Evolutionary conservation across 2,888 invertebrate genomes (phyloP).

Genomic region (Ramazzottius varieornatus): DNA sequence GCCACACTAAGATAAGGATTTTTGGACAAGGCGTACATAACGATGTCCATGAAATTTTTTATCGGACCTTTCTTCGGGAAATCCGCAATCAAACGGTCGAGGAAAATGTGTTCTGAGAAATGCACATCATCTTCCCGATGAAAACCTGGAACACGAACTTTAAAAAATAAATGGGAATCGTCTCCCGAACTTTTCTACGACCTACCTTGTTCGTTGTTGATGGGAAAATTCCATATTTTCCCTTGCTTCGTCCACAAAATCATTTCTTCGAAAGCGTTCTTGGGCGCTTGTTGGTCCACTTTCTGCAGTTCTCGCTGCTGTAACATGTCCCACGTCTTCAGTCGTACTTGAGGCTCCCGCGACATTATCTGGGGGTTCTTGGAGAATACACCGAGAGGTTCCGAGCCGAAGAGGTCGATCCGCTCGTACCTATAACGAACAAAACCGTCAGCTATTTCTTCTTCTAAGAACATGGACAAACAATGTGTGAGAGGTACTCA

Average conservation of each 20-base stretch:
- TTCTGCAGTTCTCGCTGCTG: conserved; percentile 38
- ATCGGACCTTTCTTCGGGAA: conserved; percentile 71
- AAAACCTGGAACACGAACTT: conserved; percentile 18
- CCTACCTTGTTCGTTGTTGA: conserved; percentile 78
- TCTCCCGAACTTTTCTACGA: background rate
- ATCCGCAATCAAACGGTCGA: conserved; percentile 58
- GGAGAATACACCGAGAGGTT: conserved; percentile 39
- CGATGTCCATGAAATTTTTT: conserved; percentile 87
- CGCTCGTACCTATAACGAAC: conserved; percentile 4
- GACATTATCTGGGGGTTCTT: background rate
- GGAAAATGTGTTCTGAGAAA: conserved; percentile 78
- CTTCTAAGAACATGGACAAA: too few species aligned
- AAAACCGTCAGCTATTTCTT: too few species aligned
- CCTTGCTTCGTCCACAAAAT: conserved; percentile 74
- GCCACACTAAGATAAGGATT: conserved; percentile 64
- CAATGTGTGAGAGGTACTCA: too few species aligned
- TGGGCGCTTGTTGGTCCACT: conserved; percentile 41
- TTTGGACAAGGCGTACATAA: conserved; percentile 69
- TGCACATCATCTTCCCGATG: conserved; percentile 33
- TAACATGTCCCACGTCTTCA: conserved; percentile 41
- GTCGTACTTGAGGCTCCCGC: conserved; percentile 8
- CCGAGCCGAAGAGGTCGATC: conserved; percentile 35
- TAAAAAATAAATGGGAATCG: background rate
- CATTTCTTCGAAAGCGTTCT: conserved; percentile 75
- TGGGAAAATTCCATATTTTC: conserved; percentile 85